phyloP scores from a whole-genome alignment of 1,140 invertebrate species.

The Cydia pomonella region DNA sequence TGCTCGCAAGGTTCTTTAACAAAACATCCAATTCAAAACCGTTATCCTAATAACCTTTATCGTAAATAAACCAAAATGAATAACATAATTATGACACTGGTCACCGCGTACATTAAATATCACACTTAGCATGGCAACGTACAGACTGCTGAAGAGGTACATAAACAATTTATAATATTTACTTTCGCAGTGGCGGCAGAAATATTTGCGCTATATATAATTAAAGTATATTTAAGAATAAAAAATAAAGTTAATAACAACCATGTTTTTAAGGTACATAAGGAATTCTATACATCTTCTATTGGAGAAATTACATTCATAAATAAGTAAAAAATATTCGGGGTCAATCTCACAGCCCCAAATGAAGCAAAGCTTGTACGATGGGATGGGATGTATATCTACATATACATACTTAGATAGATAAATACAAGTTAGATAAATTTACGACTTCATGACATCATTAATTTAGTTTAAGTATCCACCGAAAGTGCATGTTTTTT shows the following conservation, averaged over 20 bases:
- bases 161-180: background rate
- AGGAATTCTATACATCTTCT: too few species aligned
- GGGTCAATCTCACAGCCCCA: too few species aligned
- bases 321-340: too few species aligned
- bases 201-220: background rate
- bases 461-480: too few species aligned
- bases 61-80: background rate
- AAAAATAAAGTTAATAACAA: background rate
- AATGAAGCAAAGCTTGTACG: too few species aligned
- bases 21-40: constrained; percentile 29
- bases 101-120: background rate
- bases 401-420: too few species aligned
- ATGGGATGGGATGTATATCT: too few species aligned
- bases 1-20: constrained; percentile 68
- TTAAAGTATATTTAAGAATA: background rate
- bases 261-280: too few species aligned
- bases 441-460: too few species aligned
- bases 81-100: background rate
- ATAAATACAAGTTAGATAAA: too few species aligned
- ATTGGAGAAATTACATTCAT: too few species aligned
- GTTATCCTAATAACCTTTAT: background rate
- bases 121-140: background rate
- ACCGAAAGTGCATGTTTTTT: too few species aligned
- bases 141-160: background rate
- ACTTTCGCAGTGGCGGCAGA: constrained; percentile 42